Evolutionary conservation across 2,888 invertebrate genomes (phyloP).

Genomic region (Drosophila mettleri): DNA sequence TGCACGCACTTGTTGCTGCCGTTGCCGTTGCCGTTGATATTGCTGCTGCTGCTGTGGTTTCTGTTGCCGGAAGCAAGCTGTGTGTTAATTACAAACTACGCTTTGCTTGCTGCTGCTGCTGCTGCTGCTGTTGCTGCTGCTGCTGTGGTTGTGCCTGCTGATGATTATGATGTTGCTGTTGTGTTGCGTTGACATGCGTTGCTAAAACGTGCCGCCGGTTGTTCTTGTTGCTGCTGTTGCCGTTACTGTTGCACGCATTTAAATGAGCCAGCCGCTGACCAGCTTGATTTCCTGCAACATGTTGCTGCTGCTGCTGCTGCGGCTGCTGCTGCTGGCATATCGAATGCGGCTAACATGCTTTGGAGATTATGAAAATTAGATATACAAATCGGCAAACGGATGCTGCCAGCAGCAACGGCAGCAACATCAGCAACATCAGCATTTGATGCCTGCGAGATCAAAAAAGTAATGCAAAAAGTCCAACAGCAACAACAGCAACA

Average conservation of each 20-base stretch:
- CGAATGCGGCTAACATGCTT: conserved; percentile 58
- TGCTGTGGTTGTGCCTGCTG: conserved; percentile 25
- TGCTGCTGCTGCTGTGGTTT: conserved; percentile 24
- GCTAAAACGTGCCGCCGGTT: conserved; percentile 81
- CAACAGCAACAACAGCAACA: not conserved
- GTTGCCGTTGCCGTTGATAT: conserved; percentile 14
- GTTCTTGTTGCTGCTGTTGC: conserved; percentile 33
- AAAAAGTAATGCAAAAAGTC: conserved; percentile 37
- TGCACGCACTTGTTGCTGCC: conserved; percentile 64
- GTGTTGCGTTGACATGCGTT: conserved; percentile 83
- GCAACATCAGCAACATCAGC: conserved; percentile 55
- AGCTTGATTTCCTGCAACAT: conserved; percentile 82
- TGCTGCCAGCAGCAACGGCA: conserved; percentile 55
- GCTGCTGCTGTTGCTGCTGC: conserved; percentile 37
- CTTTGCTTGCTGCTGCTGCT: conserved; percentile 35
- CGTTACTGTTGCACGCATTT: conserved; percentile 65
- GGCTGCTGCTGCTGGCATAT: conserved; percentile 45
- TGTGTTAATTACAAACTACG: conserved; percentile 74
- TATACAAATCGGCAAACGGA: conserved; percentile 82
- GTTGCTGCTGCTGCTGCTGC: conserved; percentile 54
- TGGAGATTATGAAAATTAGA: conserved; percentile 79
- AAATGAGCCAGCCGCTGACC: conserved; percentile 73
- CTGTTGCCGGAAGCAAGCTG: conserved; percentile 73
- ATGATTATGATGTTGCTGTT: conserved; percentile 69
- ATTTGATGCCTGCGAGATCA: conserved; percentile 60